phyloP scores from a whole-genome alignment of 2,797 vertebrate genomes.

The Thamnophis elegans region DNA sequence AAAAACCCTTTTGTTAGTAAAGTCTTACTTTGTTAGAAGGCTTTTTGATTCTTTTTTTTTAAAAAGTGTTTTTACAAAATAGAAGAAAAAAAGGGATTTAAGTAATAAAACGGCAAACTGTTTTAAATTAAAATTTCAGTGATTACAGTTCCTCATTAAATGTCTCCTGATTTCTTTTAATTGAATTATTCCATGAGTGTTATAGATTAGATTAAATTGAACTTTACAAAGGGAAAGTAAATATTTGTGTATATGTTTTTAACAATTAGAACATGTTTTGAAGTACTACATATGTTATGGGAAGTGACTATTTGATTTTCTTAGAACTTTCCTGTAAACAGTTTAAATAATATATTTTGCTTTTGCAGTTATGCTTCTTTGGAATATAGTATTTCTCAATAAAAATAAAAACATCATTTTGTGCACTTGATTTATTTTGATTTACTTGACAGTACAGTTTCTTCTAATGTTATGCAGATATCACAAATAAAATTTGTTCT shows the following conservation, averaged over 20 bases:
- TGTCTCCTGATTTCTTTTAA: conserved; percentile 36
- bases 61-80: conserved; percentile 17
- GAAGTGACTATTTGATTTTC: conserved; percentile 38
- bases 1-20: not conserved
- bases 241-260: conserved; percentile 44
- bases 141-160: conserved; percentile 43
- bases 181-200: conserved; percentile 31
- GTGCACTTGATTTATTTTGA: conserved; percentile 31
- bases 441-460: conserved; percentile 35
- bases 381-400: conserved; percentile 44
- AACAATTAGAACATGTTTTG: conserved; percentile 44
- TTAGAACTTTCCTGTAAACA: conserved; percentile 46
- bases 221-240: conserved; percentile 43
- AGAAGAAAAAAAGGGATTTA: conserved; percentile 5
- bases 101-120: conserved; percentile 28
- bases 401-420: conserved; percentile 15
- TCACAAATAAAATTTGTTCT: not conserved
- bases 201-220: conserved; percentile 31
- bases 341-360: conserved; percentile 29
- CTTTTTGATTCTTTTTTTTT: not conserved
- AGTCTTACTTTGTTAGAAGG: not conserved
- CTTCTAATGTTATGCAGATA: not conserved
- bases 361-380: conserved; percentile 46
- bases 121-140: conserved; percentile 22
- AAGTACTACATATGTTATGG: conserved; percentile 44